Evolutionary conservation across 2,888 invertebrate genomes (phyloP), one percentile per base, ranked within the genome.

Genomic region (Calameuta pallipes): DNA sequence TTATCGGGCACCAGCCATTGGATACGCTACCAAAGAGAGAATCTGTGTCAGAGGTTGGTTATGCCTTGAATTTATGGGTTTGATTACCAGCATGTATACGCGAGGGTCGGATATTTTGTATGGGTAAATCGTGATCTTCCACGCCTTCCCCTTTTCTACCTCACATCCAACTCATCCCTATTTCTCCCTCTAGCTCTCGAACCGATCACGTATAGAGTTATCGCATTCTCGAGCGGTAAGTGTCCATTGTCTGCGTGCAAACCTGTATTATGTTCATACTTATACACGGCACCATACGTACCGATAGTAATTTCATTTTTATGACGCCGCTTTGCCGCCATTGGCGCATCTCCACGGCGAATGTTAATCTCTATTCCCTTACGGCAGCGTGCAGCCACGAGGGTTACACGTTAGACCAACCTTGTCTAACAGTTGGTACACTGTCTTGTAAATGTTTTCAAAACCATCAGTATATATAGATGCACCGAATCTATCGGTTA

Each of bases 41-140:
- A 87, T 86, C 84, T 86, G 86, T 87, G 86, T 85, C 87, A 85
- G 85, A 85, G 85, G 84, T 88, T 87, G 87, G 85, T 87, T 87
- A 85, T 85, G 84, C 83, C 82, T 86, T 82, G 87, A 86, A 88
- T 88, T 88, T 88, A 88, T 87, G 86, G 85, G 84, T 88, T 86
- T 88, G 88, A 88, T 88, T 88, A 87, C 85, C 84, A 82, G 81
- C 83, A 83, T 82, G 84, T 84, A 82, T 84, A 83, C 82, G 83
- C 82, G 78, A 77, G 79, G 81, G 83, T 34, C 75, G 78, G 82
- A 84, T 86, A 86, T 88, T 88, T 87, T 87, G 85, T 88, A 88
- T 86, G 85, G 86, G 85, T 86, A 86, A 89, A 85, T 89, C 89
- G 89, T 89, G 89, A 89, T 89, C 85, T 83, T 89, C 89, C 89